phyloP scores from a whole-genome alignment of 2,797 vertebrate species.

The Danio kyathit region DNA sequence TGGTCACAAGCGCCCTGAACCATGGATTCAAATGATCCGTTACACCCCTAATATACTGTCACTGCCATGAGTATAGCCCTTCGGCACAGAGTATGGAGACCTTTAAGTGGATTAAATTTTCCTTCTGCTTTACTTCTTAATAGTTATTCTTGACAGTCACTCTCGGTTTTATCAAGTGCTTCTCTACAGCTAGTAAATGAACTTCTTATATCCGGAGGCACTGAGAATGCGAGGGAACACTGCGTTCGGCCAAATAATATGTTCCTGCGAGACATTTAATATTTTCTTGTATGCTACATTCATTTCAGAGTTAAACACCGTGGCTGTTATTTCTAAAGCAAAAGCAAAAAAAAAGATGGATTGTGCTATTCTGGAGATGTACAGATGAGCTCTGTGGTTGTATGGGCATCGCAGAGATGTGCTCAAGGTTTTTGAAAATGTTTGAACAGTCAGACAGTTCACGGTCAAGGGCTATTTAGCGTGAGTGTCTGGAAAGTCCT shows the following conservation, averaged over 20 bases:
- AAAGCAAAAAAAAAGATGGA: neutral
- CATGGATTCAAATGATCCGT: no score
- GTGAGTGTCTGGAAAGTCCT: slow-evolving; percentile 44
- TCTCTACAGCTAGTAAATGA: slow-evolving; percentile 3
- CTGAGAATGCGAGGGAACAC: slow-evolving; percentile 17
- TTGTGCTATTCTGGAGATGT: neutral
- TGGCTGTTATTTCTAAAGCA: slow-evolving; percentile 1
- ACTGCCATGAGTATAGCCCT: neutral
- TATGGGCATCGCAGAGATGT: slow-evolving; percentile 2
- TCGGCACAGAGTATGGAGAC: neutral
- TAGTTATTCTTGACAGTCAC: neutral
- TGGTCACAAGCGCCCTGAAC: no score
- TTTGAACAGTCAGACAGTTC: slow-evolving; percentile 45
- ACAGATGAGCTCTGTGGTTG: neutral
- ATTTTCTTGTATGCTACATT: slow-evolving; percentile 3
- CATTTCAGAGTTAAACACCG: neutral
- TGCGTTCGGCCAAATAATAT: slow-evolving; percentile 23
- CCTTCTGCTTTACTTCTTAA: slow-evolving; percentile 8
- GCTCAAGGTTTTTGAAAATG: slow-evolving; percentile 42
- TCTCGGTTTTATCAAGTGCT: slow-evolving; percentile 20
- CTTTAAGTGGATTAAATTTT: neutral
- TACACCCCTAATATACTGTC: no score
- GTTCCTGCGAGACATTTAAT: slow-evolving; percentile 14
- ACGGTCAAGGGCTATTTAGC: slow-evolving; percentile 52
- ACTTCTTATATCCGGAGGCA: neutral